Evolutionary conservation across 2,113 vertebrate species (phyloP).

Genomic region (Promerops cafer): DNA sequence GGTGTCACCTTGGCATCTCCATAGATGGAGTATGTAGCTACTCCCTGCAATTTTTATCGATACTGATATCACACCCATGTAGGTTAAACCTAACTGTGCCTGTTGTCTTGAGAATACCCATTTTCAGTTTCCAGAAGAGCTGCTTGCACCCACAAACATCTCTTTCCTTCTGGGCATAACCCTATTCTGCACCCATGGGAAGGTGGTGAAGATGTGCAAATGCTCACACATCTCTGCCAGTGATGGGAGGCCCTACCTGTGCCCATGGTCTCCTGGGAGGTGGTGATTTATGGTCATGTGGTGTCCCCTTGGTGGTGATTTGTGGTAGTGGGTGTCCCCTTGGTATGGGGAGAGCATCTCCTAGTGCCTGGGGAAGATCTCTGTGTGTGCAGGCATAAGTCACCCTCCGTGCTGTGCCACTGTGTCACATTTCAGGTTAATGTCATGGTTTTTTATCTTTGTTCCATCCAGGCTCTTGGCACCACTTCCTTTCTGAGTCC

Average conservation of each 20-base stretch:
- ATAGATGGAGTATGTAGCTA: background rate
- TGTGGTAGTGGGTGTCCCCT: background rate
- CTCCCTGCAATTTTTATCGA: background rate
- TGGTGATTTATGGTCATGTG: background rate
- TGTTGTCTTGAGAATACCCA: background rate
- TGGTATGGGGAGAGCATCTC: background rate
- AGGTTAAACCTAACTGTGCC: background rate
- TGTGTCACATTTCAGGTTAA: background rate
- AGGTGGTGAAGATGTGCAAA: background rate
- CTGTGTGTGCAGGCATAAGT: background rate
- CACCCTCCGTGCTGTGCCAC: background rate
- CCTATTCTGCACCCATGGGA: background rate
- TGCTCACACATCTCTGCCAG: background rate
- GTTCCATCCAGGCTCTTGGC: background rate
- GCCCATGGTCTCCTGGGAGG: background rate
- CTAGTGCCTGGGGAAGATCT: background rate
- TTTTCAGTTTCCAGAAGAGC: background rate
- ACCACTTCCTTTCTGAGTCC: background rate
- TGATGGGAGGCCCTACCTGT: background rate
- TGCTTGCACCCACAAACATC: accelerated
- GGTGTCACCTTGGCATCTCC: background rate
- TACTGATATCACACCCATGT: background rate
- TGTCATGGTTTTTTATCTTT: background rate
- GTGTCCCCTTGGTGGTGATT: background rate
- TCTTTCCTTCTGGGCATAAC: background rate